Conservation (phyloP, 1,140 invertebrate species). For the Zaprionus nigranus region DNA sequence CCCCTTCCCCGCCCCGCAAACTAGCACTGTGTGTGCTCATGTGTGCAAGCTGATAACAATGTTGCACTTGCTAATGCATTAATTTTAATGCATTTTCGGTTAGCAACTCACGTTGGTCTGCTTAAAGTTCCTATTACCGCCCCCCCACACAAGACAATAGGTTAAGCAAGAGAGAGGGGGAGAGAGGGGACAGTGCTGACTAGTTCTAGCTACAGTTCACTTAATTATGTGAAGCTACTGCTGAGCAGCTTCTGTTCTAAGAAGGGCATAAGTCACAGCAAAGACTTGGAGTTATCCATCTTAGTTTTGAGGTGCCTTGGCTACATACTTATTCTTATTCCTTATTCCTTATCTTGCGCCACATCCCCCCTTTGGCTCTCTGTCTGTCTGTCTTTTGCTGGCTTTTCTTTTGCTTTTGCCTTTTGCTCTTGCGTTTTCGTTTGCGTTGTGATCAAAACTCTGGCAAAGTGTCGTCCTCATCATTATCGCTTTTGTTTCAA, state of each 20-base stretch:
- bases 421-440: constrained; percentile 44
- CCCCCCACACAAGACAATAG: constrained; percentile 15
- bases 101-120: constrained; percentile 11
- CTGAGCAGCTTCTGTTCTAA: constrained; percentile 1
- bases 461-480: constrained; percentile 67
- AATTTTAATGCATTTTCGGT: constrained; percentile 79
- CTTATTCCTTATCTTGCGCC: constrained; percentile 9
- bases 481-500: constrained; percentile 74
- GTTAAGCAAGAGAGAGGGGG: not conserved
- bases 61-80: constrained; percentile 82
- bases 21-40: constrained; percentile 48
- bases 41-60: constrained; percentile 80
- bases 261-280: constrained; percentile 56
- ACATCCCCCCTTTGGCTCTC: not conserved
- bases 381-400: not conserved
- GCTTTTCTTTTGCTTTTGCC: constrained; percentile 4
- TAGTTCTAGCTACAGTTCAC: constrained; percentile 55
- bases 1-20: not conserved
- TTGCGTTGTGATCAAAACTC: constrained; percentile 53
- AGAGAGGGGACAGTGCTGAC: no score
- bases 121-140: constrained; percentile 35
- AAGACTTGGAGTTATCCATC: constrained; percentile 70
- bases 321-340: constrained; percentile 21
- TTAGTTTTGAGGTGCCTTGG: constrained; percentile 60
- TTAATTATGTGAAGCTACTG: constrained; percentile 72